Evolutionary conservation across 1,140 invertebrate genomes (phyloP), one percentile per base, ranked within the genome.

Genomic region (Drosophila tropicalis): DNA sequence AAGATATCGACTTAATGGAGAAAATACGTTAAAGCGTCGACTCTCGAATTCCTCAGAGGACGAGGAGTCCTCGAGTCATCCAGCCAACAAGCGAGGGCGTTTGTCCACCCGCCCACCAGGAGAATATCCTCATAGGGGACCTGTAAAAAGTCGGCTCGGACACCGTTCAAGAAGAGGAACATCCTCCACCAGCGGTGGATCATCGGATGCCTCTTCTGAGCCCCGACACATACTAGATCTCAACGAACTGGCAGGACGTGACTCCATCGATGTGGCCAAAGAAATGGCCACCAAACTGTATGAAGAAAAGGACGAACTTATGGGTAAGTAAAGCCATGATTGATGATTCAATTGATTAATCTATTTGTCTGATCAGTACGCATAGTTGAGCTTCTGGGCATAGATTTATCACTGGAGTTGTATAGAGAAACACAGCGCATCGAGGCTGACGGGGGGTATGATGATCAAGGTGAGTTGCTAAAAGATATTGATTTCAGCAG

Each of bases 371-470:
- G 9, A 7, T 32, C 64, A 97, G 96, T 93, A 74, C 94, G 94
- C 81, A 94, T 96, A 71, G 94, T 97, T 17, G 92, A 95, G 90
- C 93, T 94, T 34, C 83, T 96, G 65, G 97, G 97, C 32, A 95
- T 95, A 80, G 93, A 95, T 73, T 95, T 96, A 90, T 94, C 96
- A 6, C 94, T 97, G 61, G 93, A 96, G 77, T 93, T 97, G 64
- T 96, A 95, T 73, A 94, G 95, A 82, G 94, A 96, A 93, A 97
- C 96, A 40, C 95, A 96, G 91, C 94, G 95, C 87, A 94, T 97
- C 66, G 96, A 97, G 93, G 94, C 94, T 69, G 94, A 95, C 84
- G 97, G 97, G 47, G 47, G 97, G 97, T 25, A 95, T 98, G 95
- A 93, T 97, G 87, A 96, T 96, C 65, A 95, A 95, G 93, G 95